These are phyloP conservation scores for Actias luna DNA, from an alignment of 2,888 invertebrate species.

Conservation along the genomic window DNA sequence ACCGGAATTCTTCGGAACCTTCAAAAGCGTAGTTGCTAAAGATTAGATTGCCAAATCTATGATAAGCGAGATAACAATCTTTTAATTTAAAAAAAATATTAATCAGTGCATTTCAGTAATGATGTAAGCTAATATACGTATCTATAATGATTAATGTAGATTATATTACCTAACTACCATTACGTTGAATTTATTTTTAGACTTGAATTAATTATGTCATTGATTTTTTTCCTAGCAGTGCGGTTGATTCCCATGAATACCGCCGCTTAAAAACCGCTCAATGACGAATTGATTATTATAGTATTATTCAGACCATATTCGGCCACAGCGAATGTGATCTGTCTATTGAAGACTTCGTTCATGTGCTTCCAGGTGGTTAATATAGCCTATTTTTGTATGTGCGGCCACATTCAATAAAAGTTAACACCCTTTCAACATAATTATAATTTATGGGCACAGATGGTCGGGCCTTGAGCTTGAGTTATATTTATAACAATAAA, in stretches of 20 bases:
- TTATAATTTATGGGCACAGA: too few relatives aligned
- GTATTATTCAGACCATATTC: too few relatives aligned
- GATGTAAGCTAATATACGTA: conserved; percentile 13
- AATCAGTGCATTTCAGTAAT: conserved; percentile 12
- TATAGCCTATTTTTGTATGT: too few relatives aligned
- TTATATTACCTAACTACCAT: conserved; percentile 1
- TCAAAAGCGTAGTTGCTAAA: conserved; percentile 13
- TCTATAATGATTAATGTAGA: conserved; percentile 1
- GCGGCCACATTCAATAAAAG: not conserved
- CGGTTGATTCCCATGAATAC: not conserved
- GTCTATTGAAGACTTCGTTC: too few relatives aligned
- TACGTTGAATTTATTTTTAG: not conserved
- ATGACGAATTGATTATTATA: too few relatives aligned
- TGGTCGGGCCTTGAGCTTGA: too few relatives aligned
- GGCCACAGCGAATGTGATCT: too few relatives aligned
- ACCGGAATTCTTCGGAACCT: conserved; percentile 11
- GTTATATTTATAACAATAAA: too few relatives aligned
- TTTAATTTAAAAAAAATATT: conserved; percentile 6
- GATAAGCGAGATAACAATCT: not conserved
- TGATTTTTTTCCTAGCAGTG: not conserved
- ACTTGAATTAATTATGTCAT: not conserved
- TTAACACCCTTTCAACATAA: not conserved
- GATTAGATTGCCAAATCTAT: conserved; percentile 13
- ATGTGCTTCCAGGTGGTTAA: too few relatives aligned
- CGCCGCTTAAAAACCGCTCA: too few relatives aligned